phyloP scores from a whole-genome alignment of 2,797 vertebrate species.

The Taeniopygia guttata region DNA sequence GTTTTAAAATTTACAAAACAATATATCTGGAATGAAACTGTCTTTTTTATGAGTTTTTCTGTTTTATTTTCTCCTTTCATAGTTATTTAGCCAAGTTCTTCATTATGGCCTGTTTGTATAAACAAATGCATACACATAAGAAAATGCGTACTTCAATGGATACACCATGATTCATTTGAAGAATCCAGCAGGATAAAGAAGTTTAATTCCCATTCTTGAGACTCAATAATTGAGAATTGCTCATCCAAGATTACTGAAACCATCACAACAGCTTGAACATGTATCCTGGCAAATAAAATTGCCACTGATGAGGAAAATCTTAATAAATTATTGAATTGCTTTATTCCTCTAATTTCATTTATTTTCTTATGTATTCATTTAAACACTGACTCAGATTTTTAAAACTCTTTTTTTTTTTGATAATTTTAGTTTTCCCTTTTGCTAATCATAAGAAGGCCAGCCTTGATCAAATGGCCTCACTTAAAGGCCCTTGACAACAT shows the following conservation, averaged over 20 bases:
- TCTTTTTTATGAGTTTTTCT: neutral
- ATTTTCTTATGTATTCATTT: neutral
- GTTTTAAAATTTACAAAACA: neutral
- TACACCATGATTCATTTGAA: neutral
- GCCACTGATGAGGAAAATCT: neutral
- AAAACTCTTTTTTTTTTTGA: neutral
- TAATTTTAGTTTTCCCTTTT: neutral
- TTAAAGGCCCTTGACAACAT: neutral
- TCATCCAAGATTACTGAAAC: neutral
- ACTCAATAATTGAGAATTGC: neutral
- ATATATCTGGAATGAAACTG: neutral
- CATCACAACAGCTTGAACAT: neutral
- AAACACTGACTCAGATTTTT: neutral
- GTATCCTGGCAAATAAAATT: neutral
- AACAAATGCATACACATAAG: neutral
- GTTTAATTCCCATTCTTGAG: neutral
- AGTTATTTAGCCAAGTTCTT: neutral
- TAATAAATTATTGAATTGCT: neutral
- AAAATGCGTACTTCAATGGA: neutral
- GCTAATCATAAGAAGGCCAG: neutral
- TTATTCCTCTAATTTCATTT: neutral
- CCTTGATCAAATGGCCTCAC: neutral
- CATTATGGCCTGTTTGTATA: neutral
- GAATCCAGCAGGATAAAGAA: neutral
- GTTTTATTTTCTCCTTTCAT: neutral